These are phyloP conservation scores for Heliconius nattereri DNA, from an alignment of 1,140 invertebrate species.

Conservation along the genomic window DNA sequence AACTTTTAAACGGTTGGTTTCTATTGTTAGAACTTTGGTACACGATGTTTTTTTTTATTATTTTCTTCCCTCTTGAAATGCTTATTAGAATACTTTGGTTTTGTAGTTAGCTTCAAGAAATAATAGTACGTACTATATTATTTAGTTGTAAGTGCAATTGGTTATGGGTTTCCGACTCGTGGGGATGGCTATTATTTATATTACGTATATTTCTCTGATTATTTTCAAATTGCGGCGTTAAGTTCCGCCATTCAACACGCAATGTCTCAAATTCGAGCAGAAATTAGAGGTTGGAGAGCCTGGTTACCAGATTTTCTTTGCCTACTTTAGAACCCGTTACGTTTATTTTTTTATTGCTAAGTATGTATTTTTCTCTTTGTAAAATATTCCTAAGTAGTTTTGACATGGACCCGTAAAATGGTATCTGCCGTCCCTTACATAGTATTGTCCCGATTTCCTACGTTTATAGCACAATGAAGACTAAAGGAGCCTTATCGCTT, in stretches of 20 bases:
- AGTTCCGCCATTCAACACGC: too few relatives aligned
- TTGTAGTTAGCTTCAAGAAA: neutral
- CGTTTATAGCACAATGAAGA: neutral
- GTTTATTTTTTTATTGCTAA: too few relatives aligned
- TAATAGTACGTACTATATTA: neutral
- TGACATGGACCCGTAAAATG: neutral
- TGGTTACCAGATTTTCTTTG: too few relatives aligned
- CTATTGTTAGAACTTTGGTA: neutral
- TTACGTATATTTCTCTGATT: too few relatives aligned
- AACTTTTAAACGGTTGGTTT: slow-evolving; percentile 9
- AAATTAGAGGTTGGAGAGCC: too few relatives aligned
- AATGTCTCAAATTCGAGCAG: too few relatives aligned
- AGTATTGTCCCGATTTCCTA: neutral
- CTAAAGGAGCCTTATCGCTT: neutral
- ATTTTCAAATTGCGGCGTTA: too few relatives aligned
- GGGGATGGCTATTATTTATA: too few relatives aligned
- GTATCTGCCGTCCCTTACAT: neutral
- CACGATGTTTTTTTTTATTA: neutral
- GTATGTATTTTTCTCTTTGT: too few relatives aligned
- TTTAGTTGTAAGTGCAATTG: too few relatives aligned
- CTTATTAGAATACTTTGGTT: neutral
- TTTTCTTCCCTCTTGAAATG: neutral
- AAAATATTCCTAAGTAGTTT: neutral
- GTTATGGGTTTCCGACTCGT: too few relatives aligned
- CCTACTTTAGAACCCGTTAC: too few relatives aligned